phyloP scores from a whole-genome alignment of 2,888 invertebrate genomes.

The Tipula unca region DNA sequence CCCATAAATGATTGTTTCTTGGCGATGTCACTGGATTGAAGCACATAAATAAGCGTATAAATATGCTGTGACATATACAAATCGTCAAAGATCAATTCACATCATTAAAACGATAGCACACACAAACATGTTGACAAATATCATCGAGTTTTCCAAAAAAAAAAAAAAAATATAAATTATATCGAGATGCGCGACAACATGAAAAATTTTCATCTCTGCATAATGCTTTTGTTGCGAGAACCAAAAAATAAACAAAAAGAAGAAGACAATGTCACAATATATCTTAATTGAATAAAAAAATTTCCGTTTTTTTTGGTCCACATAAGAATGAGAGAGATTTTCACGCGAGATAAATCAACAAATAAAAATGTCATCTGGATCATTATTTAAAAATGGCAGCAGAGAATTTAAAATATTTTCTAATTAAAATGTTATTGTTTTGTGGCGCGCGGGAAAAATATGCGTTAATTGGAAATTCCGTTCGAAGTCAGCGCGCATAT shows the following conservation, averaged over 20 bases:
- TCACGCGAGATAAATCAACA: not conserved
- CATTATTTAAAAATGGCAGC: not conserved
- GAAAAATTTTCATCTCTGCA: not conserved
- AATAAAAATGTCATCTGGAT: not conserved
- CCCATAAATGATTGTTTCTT: too few species aligned
- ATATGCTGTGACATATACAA: not conserved
- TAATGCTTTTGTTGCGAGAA: not conserved
- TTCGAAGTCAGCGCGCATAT: not conserved
- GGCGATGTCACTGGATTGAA: too few species aligned
- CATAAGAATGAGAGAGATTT: not conserved
- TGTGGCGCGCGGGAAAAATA: not conserved
- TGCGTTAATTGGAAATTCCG: not conserved
- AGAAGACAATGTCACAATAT: not conserved
- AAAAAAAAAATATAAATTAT: not conserved
- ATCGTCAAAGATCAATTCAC: conserved; percentile 8
- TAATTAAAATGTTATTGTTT: not conserved
- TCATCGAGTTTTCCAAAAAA: not conserved
- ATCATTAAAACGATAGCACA: not conserved
- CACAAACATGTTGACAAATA: not conserved
- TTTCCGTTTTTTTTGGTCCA: not conserved
- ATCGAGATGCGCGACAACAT: not conserved
- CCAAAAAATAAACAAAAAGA: not conserved
- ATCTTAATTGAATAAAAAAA: not conserved
- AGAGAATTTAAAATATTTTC: not conserved
- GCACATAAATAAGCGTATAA: too few species aligned